phyloP scores from a whole-genome alignment of 2,888 invertebrate species.

The Oligia latruncula region DNA sequence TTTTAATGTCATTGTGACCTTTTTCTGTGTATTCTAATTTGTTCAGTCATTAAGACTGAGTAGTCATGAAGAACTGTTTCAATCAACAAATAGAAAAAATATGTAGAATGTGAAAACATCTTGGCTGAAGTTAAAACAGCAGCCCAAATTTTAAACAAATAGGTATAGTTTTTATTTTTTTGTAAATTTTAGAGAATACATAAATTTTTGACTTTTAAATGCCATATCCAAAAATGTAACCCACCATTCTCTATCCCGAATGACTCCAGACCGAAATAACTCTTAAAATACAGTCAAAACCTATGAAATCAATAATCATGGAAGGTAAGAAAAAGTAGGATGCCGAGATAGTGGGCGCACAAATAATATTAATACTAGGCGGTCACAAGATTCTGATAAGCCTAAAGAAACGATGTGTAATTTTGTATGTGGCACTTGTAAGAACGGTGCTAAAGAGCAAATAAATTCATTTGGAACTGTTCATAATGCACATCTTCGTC shows the following conservation, averaged over 20 bases:
- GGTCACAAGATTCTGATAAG: neutral
- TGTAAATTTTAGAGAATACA: neutral
- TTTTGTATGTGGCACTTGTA: neutral
- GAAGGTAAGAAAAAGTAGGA: neutral
- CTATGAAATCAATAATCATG: neutral
- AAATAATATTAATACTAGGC: neutral
- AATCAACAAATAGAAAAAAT: neutral
- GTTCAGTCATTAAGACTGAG: neutral
- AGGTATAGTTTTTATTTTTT: neutral
- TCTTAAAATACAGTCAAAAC: neutral
- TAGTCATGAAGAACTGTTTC: neutral
- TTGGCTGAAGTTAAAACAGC: neutral
- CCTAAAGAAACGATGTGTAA: neutral
- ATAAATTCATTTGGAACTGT: neutral
- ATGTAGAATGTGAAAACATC: neutral
- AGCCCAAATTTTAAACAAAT: neutral
- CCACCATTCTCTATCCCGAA: neutral
- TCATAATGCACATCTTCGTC: neutral
- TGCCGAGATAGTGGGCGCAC: neutral
- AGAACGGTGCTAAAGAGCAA: neutral
- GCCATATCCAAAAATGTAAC: conserved; percentile 3
- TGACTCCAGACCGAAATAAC: neutral
- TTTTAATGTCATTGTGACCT: neutral
- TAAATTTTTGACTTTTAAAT: neutral
- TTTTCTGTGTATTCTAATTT: neutral